Percentiles rank a stretch among this genome's conserved stretches.
These are phyloP conservation scores for Watsonalla binaria DNA, from an alignment of 2,888 invertebrate species.

Conservation along the genomic window DNA sequence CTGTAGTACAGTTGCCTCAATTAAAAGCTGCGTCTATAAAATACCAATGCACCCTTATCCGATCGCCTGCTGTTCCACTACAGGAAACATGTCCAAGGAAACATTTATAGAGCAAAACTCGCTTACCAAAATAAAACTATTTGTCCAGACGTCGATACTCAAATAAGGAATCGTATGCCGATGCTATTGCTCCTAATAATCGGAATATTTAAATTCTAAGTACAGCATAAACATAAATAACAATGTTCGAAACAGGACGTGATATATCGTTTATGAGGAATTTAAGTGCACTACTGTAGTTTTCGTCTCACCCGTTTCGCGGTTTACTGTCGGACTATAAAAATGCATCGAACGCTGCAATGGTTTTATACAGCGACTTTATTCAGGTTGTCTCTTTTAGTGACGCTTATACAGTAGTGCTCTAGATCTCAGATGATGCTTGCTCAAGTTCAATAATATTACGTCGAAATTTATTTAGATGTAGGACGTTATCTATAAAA, in stretches of 20 bases:
- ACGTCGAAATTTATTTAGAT: neutral
- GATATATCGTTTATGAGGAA: slow-evolving; percentile 67
- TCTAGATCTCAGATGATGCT: neutral
- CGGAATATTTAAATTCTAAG: slow-evolving; percentile 3
- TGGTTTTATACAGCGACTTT: slow-evolving; percentile 41
- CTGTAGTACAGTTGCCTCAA: no score
- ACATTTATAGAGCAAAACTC: no score
- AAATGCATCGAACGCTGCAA: slow-evolving; percentile 69
- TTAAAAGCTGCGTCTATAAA: no score
- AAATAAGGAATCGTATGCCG: slow-evolving; percentile 14
- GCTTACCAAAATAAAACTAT: no score
- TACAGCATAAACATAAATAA: slow-evolving; percentile 45
- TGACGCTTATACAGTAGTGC: slow-evolving; percentile 7
- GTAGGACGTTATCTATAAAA: no score
- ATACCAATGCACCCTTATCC: no score
- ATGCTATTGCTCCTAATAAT: slow-evolving; percentile 5
- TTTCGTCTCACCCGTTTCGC: slow-evolving; percentile 42
- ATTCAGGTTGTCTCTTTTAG: slow-evolving; percentile 31
- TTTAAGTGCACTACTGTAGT: slow-evolving; percentile 66
- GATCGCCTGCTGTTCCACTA: no score
- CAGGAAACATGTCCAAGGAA: no score
- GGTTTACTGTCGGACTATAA: slow-evolving; percentile 65
- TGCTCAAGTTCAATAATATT: neutral
- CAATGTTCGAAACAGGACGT: slow-evolving; percentile 53
- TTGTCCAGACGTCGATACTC: slow-evolving; percentile 4